Percentiles rank a stretch among this genome's conserved stretches.
These are phyloP conservation scores for Caenorhabditis afra DNA, from an alignment of 2,888 invertebrate species.

Conservation along the genomic window DNA sequence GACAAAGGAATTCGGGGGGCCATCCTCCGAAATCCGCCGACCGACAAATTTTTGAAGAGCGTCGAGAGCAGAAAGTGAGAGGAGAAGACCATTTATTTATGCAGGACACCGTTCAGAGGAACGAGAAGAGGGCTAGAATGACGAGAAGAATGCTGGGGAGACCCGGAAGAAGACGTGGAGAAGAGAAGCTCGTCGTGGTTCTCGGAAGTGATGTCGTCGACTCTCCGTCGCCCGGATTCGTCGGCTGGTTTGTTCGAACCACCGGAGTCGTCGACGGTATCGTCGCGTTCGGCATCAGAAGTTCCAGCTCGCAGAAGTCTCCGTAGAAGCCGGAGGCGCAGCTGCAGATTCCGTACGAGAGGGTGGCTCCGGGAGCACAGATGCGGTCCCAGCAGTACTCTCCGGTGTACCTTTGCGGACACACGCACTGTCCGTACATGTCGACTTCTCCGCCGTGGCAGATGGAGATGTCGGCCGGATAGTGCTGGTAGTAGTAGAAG, in stretches of 20 bases:
- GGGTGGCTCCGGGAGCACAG: slow-evolving; percentile 26
- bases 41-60: slow-evolving; percentile 17
- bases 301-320: slow-evolving; percentile 45
- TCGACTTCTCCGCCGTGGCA: slow-evolving; percentile 50
- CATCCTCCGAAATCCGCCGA: background rate
- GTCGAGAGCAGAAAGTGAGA: background rate
- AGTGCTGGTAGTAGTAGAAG: slow-evolving; percentile 47
- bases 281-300: slow-evolving; percentile 17
- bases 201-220: background rate
- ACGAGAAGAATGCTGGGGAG: background rate
- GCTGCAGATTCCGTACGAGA: slow-evolving; percentile 39
- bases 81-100: background rate
- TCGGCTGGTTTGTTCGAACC: background rate
- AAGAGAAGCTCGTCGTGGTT: background rate
- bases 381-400: slow-evolving; percentile 60
- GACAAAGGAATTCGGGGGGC: slow-evolving; percentile 28
- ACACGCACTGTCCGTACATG: slow-evolving; percentile 44
- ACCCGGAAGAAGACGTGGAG: background rate
- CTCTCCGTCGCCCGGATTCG: background rate
- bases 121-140: background rate
- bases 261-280: background rate
- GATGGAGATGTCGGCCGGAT: slow-evolving; percentile 28
- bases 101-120: background rate
- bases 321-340: slow-evolving; percentile 36
- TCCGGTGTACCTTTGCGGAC: slow-evolving; percentile 48